These are phyloP conservation scores for Trematomus bernacchii DNA, from an alignment of 2,797 vertebrate genomes.

Conservation along the genomic window DNA sequence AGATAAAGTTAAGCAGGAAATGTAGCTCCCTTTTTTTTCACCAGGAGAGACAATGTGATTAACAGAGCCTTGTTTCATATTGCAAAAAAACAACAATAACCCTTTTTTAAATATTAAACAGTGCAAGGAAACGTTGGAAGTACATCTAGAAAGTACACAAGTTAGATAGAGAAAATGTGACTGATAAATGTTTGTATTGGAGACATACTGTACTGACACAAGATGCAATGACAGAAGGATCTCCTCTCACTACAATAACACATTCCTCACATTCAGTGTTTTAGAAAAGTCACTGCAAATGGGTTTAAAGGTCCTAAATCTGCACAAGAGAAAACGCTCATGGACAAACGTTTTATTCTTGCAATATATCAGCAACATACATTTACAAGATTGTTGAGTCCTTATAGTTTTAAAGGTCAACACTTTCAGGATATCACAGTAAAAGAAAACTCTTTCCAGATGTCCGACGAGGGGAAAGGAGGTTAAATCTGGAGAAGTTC, in stretches of 20 bases:
- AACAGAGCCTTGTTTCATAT: not conserved
- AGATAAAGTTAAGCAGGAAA: not conserved
- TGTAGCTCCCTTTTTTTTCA: not conserved
- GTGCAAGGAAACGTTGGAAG: not conserved
- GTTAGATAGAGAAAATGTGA: not conserved
- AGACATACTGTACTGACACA: not conserved
- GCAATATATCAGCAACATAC: not conserved
- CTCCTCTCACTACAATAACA: slow-evolving; percentile 8
- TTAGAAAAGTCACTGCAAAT: not conserved
- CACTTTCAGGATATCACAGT: not conserved
- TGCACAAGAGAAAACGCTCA: slow-evolving; percentile 2
- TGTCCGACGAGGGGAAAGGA: slow-evolving; percentile 45
- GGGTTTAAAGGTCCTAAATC: not conserved
- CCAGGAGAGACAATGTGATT: not conserved
- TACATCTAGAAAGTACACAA: slow-evolving; percentile 2
- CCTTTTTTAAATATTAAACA: not conserved
- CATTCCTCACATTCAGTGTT: slow-evolving; percentile 1
- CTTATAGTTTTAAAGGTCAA: slow-evolving; percentile 1
- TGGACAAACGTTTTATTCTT: not conserved
- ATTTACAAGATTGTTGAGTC: not conserved
- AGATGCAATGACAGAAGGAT: not conserved
- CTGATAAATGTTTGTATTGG: not conserved
- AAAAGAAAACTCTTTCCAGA: slow-evolving; percentile 55
- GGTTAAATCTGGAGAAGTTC: slow-evolving; percentile 57
- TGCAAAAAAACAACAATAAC: slow-evolving; percentile 8